Evolutionary conservation across 1,140 invertebrate species (phyloP), one percentile per base, ranked within the genome.

Genomic region (Proctacanthus coquilletti): DNA sequence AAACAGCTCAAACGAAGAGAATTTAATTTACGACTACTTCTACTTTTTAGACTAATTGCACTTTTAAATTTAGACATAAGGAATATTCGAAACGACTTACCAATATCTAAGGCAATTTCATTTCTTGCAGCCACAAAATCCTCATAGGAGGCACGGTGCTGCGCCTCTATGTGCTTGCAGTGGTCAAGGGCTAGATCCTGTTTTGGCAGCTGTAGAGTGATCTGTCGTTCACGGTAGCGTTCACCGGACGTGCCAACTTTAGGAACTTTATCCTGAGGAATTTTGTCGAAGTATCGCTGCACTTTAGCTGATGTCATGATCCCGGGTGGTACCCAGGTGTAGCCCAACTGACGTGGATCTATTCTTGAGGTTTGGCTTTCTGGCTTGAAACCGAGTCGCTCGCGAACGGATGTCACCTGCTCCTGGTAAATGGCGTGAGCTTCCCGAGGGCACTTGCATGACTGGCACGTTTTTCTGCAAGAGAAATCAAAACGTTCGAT

Each of bases 101-200:
- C 94, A 51, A 97, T 88, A 61, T 97, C 94, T 45, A 98, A 65
- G 11, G 89, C 86, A 45, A 96, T 83, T 67, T 94, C 86, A 61
- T 95, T 95, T 29, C 91, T 67, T 21, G 84, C 84, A 17, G 82
- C 76, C 42, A 93, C 80, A 61, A 96, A 95, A 59, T 93, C 86
- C 56, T 84, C 75, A 53, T 80, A 92, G 44, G 75, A 77, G 31
- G 75, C 71, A 50, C 74, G 70, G 56, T 87, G 72, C 49, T 77
- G 65, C 6, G 75, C 61, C 45, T 84, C 81, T 38, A 94, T 68
- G 56, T 92, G 85, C 50, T 82, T 77, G 56, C 88, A 93, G 53
- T 92, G 89, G 35, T 80, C 74, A 44, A 87, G 63, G 11, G 86
- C 83, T 25, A 96, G 68, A 60, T 98, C 94, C 65, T 97, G 92